Evolutionary conservation across 2,113 vertebrate genomes (phyloP).

Genomic region (pig (Sus scrofa)): T2T-Sscrofa CM000814.6:119747501-119748000

Average conservation of each 20-base stretch:
- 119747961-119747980: too few species aligned
- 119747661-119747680: not conserved
- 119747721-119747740: not conserved
- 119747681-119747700: constrained; percentile 3
- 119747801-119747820: not conserved
- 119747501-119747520: too few species aligned
- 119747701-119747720: not conserved
- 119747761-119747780: not conserved
- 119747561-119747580: constrained; percentile 28
- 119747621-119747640: not conserved
- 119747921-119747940: too few species aligned
- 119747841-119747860: not conserved
- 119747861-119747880: not conserved
- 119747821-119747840: not conserved
- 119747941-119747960: too few species aligned
- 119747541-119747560: not conserved
- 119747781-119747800: not conserved
- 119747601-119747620: constrained; percentile 17
- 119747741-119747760: constrained; percentile 39
- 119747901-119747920: too few species aligned
- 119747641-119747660: not conserved
- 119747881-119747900: not conserved
- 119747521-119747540: too few species aligned
- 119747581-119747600: constrained; percentile 31
- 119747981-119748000: not conserved